These are phyloP conservation scores for Amphipyra tragopoginis DNA, from an alignment of 2,888 invertebrate genomes.

Conservation along the genomic window DNA sequence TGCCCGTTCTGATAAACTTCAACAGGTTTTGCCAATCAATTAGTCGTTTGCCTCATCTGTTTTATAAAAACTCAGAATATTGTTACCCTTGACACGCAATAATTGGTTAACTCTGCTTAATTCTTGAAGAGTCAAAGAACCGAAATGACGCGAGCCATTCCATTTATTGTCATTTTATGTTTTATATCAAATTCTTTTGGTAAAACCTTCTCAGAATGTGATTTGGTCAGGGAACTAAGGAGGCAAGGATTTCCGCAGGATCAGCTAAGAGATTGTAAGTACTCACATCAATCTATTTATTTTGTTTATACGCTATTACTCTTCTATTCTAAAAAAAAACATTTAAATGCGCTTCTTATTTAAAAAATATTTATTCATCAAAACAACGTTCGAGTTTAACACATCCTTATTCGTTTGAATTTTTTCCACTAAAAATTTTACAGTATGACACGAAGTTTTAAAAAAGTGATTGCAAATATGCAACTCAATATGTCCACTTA, in stretches of 20 bases:
- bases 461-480: no score
- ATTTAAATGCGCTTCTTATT: no score
- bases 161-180: conserved; percentile 45
- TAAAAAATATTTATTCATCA: no score
- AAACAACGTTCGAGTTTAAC: no score
- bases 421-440: no score
- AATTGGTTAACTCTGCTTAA: conserved; percentile 50
- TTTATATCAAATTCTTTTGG: conserved; percentile 41
- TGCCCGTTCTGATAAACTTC: conserved; percentile 20
- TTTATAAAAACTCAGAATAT: conserved; percentile 54
- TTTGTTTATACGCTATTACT: no score
- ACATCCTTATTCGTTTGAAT: no score
- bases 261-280: conserved; percentile 74
- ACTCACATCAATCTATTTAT: neutral
- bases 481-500: no score
- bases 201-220: conserved; percentile 67
- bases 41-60: conserved; percentile 57
- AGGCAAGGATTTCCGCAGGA: conserved; percentile 69
- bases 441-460: no score
- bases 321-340: no score
- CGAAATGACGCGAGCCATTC: conserved; percentile 61
- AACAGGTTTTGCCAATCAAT: conserved; percentile 64
- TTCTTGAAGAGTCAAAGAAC: conserved; percentile 51
- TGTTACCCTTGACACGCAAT: conserved; percentile 66
- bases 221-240: conserved; percentile 66